phyloP scores from a whole-genome alignment of 1,140 invertebrate species.

The Thaumetopoea pityocampa region DNA sequence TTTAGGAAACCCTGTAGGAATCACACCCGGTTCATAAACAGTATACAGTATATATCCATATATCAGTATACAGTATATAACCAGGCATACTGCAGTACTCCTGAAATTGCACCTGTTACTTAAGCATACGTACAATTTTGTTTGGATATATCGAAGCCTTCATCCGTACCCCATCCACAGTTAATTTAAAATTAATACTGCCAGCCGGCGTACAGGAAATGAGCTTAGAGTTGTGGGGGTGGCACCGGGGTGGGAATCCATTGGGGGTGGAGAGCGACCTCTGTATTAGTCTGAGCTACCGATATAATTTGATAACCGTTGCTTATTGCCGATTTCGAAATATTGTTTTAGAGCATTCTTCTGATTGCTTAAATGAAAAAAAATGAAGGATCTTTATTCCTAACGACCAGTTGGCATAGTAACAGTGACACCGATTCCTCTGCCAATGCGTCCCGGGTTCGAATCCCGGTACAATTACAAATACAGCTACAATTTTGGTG shows the following conservation, averaged over 20 bases:
- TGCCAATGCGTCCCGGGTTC: too few species aligned
- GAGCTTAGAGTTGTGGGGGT: slow-evolving; percentile 67
- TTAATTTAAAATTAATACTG: slow-evolving; percentile 81
- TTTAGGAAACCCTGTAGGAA: too few species aligned
- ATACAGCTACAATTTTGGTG: too few species aligned
- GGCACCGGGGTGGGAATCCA: slow-evolving; percentile 34
- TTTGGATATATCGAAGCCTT: slow-evolving; percentile 25
- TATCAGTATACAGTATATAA: too few species aligned
- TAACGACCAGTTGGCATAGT: too few species aligned
- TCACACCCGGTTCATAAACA: too few species aligned
- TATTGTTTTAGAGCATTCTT: slow-evolving; percentile 13
- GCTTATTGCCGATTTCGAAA: slow-evolving; percentile 24
- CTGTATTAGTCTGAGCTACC: slow-evolving; percentile 60
- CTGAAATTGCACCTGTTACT: slow-evolving; percentile 6
- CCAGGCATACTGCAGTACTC: too few species aligned
- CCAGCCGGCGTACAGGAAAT: slow-evolving; percentile 78
- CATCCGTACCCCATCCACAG: slow-evolving; percentile 68
- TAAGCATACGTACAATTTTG: slow-evolving; percentile 15
- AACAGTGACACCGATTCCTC: too few species aligned
- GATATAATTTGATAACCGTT: slow-evolving; percentile 42
- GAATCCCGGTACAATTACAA: too few species aligned
- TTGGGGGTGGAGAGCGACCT: slow-evolving; percentile 36
- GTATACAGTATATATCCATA: too few species aligned
- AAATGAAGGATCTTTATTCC: too few species aligned
- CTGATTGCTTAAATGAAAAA: too few species aligned